These are phyloP conservation scores for Ophion slaviceki DNA, from an alignment of 2,888 invertebrate species.

Conservation along the genomic window DNA sequence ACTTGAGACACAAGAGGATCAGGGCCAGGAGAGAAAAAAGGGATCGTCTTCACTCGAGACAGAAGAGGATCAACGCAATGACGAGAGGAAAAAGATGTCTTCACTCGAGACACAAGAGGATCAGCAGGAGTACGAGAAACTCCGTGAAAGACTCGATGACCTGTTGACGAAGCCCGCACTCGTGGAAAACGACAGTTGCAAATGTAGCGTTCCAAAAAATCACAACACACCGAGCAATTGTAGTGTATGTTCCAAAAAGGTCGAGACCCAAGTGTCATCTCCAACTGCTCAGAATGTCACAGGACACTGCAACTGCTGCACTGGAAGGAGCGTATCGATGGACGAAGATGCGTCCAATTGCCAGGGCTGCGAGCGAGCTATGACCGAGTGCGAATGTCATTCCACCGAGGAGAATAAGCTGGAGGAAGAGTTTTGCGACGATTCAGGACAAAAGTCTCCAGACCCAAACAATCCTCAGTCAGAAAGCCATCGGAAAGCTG, in stretches of 20 bases:
- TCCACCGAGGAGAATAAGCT: background rate
- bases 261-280: constrained; percentile 18
- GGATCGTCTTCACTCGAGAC: background rate
- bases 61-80: background rate
- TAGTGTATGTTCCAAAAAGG: constrained; percentile 22
- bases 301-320: constrained; percentile 16
- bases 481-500: background rate
- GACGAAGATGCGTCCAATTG: constrained; percentile 34
- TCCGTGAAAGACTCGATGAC: background rate
- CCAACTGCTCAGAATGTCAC: background rate
- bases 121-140: background rate
- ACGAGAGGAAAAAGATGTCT: background rate
- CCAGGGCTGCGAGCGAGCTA: constrained; percentile 35
- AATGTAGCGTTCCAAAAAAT: constrained; percentile 1
- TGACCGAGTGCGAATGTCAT: constrained; percentile 56
- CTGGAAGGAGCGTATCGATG: background rate
- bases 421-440: constrained; percentile 42
- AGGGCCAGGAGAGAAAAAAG: background rate
- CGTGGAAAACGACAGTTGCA: constrained; percentile 14
- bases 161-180: background rate
- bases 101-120: no score
- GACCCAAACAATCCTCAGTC: background rate
- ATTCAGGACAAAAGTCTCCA: constrained; percentile 10
- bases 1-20: background rate
- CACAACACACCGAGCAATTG: constrained; percentile 1